A percentile compares a stretch with the other conserved stretches of the same genome.
Conservation (phyloP, 2,888 invertebrate genomes). For the Tricholauxania praeusta region DNA sequence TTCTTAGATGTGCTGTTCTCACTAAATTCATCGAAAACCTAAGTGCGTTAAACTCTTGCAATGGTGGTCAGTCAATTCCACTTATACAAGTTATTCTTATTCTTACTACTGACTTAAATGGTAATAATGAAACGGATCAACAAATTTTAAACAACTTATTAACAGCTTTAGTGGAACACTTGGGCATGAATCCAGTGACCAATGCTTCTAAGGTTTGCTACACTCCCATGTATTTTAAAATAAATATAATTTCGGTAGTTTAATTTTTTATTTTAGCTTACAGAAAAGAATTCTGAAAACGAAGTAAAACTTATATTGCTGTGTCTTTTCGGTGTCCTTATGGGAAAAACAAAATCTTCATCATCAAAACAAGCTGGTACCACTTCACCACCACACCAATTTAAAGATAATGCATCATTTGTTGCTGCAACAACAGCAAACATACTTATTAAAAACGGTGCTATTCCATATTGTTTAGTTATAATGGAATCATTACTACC, state of each 20-base stretch:
- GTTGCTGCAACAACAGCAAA: conserved; percentile 80
- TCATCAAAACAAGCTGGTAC: conserved; percentile 63
- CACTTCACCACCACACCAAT: conserved; percentile 69
- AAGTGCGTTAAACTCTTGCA: conserved; percentile 79
- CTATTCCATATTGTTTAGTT: conserved; percentile 80
- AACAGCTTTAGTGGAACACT: conserved; percentile 77
- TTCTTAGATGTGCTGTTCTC: conserved; percentile 72
- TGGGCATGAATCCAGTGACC: conserved; percentile 75
- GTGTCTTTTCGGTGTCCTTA: conserved; percentile 80
- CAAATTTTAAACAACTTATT: conserved; percentile 82
- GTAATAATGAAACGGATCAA: conserved; percentile 84
- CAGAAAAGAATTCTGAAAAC: conserved; percentile 76
- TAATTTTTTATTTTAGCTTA: conserved; percentile 53
- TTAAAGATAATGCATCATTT: conserved; percentile 71
- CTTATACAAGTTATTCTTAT: conserved; percentile 93
- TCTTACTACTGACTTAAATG: conserved; percentile 90
- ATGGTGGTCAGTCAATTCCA: conserved; percentile 89
- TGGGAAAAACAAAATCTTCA: conserved; percentile 68
- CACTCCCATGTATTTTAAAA: neutral
- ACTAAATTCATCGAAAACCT: conserved; percentile 83
- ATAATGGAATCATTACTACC: conserved; percentile 79
- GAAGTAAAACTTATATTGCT: conserved; percentile 92
- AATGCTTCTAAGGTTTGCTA: conserved; percentile 62
- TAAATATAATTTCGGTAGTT: neutral
- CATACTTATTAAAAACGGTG: conserved; percentile 76